Evolutionary conservation across 2,888 invertebrate genomes (phyloP).

Genomic region (Tupiocoris notatus): DNA sequence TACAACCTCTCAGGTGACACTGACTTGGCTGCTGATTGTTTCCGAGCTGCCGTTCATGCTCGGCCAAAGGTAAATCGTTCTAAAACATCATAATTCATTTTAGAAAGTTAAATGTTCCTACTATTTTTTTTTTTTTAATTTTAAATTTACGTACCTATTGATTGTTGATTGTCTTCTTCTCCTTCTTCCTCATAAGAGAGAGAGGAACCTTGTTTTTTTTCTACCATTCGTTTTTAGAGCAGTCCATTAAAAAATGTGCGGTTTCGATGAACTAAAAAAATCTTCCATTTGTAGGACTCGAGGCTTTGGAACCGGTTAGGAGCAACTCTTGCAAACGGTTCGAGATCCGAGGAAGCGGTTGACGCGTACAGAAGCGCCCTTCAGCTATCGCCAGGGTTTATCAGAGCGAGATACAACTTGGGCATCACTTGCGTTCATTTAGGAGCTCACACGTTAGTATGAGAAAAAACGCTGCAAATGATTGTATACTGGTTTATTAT

Average conservation of each 20-base stretch:
- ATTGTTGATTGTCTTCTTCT: too few species aligned
- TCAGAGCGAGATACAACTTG: constrained; percentile 94
- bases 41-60: constrained; percentile 82
- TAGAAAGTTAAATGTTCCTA: background rate
- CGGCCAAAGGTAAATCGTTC: constrained; percentile 66
- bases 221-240: too few species aligned
- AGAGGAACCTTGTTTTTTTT: too few species aligned
- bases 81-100: background rate
- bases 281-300: constrained; percentile 65
- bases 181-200: too few species aligned
- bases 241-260: too few species aligned
- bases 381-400: constrained; percentile 89
- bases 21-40: constrained; percentile 95
- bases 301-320: constrained; percentile 96
- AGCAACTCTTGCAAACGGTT: constrained; percentile 94
- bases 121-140: background rate
- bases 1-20: constrained; percentile 93
- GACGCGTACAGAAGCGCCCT: constrained; percentile 92
- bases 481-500: too few species aligned
- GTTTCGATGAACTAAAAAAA: too few species aligned
- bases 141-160: too few species aligned
- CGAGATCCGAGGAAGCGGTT: constrained; percentile 91
- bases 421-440: constrained; percentile 97
- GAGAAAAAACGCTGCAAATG: too few species aligned
- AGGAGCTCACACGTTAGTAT: constrained; percentile 71